phyloP scores from a whole-genome alignment of 2,888 invertebrate species.

The Drosophila gaucha region DNA sequence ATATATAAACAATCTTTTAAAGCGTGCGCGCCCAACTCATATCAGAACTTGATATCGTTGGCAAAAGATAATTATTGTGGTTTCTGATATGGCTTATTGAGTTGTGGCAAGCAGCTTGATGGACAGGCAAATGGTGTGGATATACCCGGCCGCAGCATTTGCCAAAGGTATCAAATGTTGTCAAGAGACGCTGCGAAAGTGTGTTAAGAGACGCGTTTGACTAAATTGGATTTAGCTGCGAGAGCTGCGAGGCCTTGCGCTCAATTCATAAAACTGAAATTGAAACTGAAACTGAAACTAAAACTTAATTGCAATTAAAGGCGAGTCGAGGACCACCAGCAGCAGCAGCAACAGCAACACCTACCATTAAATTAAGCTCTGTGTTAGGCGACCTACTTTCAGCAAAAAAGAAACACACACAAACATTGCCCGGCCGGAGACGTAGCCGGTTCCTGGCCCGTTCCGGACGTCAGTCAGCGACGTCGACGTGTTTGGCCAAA shows the following conservation, averaged over 20 bases:
- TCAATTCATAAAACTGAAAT: constrained; percentile 39
- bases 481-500: constrained; percentile 59
- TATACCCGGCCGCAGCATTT: background rate
- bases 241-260: constrained; percentile 55
- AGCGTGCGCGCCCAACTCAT: background rate
- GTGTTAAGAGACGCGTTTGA: constrained; percentile 47
- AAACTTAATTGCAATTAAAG: constrained; percentile 75
- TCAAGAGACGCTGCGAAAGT: constrained; percentile 18
- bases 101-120: constrained; percentile 5
- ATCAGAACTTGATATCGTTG: background rate
- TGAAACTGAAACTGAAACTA: constrained; percentile 64
- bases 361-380: constrained; percentile 67
- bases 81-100: constrained; percentile 5
- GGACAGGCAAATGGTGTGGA: background rate
- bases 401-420: constrained; percentile 19
- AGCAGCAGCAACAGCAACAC: constrained; percentile 51
- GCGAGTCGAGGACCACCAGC: constrained; percentile 45
- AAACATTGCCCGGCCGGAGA: constrained; percentile 2
- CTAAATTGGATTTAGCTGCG: constrained; percentile 50
- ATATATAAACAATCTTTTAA: constrained; percentile 49
- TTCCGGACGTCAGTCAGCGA: constrained; percentile 60
- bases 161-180: constrained; percentile 10
- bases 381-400: constrained; percentile 59
- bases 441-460: constrained; percentile 44
- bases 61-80: background rate